These are phyloP conservation scores for Dinoponera quadriceps DNA, from an alignment of 1,140 invertebrate species.

Conservation along the genomic window DNA sequence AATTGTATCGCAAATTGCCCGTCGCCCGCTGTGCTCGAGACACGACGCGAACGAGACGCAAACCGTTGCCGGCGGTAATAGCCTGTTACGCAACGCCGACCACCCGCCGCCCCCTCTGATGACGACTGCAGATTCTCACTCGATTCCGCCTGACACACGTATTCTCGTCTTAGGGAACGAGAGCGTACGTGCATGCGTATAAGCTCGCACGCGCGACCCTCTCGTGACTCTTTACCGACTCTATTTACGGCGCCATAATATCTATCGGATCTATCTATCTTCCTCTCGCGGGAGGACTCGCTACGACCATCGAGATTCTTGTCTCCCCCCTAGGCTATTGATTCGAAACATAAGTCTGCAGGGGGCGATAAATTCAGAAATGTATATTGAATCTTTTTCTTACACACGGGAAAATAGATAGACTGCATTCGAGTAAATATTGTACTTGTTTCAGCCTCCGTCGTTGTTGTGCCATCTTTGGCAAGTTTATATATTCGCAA, in stretches of 20 bases:
- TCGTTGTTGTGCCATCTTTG: no score
- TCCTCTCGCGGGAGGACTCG: neutral
- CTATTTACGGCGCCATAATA: neutral
- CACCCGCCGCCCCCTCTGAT: constrained; percentile 47
- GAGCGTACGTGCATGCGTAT: neutral
- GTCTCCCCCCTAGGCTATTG: neutral
- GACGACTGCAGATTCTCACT: constrained; percentile 71
- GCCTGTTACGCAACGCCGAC: constrained; percentile 74
- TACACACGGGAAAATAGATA: no score
- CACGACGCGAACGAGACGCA: constrained; percentile 58
- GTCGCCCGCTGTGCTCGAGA: constrained; percentile 64
- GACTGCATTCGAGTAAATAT: no score
- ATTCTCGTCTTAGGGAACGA: constrained; percentile 48
- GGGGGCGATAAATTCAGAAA: neutral
- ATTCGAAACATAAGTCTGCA: neutral
- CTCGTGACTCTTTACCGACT: neutral
- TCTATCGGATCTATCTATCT: neutral
- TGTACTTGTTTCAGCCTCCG: no score
- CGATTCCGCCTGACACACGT: constrained; percentile 59
- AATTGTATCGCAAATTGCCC: constrained; percentile 79
- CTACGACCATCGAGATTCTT: neutral
- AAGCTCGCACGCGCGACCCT: neutral
- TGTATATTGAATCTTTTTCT: neutral
- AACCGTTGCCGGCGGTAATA: constrained; percentile 68
- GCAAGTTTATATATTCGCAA: no score